These are phyloP conservation scores for Dasypus novemcinctus DNA, from an alignment of 2,113 vertebrate species.

Conservation along the genomic window DNA sequence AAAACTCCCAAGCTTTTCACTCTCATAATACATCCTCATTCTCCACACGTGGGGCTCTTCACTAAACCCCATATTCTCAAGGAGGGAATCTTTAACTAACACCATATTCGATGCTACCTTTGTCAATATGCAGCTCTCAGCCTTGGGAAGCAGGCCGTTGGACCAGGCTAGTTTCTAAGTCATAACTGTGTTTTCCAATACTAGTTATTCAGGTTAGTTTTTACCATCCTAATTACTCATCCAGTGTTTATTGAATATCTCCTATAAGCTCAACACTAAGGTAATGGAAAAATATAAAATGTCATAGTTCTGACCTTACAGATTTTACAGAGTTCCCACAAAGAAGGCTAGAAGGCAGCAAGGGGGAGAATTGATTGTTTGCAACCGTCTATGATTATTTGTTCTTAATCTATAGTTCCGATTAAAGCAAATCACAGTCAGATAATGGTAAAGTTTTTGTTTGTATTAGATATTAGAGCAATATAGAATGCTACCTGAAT, in stretches of 20 bases:
- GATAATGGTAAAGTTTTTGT: background rate
- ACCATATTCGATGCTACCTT: background rate
- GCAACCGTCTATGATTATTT: background rate
- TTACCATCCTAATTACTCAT: background rate
- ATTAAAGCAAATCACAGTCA: background rate
- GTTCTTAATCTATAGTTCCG: background rate
- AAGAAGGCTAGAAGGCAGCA: background rate
- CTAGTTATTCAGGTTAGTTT: background rate
- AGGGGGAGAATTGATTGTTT: background rate
- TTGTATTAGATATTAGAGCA: background rate
- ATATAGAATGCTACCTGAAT: background rate
- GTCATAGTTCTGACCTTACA: background rate
- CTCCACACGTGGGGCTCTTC: background rate
- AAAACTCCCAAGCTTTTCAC: background rate
- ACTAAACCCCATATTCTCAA: background rate
- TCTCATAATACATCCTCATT: background rate
- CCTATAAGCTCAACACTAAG: background rate
- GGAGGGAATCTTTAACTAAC: background rate
- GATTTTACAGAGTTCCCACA: background rate
- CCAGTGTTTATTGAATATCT: background rate
- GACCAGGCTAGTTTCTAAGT: too few species aligned
- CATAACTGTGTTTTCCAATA: background rate
- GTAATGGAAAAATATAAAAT: background rate
- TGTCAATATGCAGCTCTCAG: too few species aligned
- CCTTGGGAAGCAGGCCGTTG: background rate